Conservation (phyloP, 2,888 invertebrate species). For the Hirtodrosophila confusa region DNA sequence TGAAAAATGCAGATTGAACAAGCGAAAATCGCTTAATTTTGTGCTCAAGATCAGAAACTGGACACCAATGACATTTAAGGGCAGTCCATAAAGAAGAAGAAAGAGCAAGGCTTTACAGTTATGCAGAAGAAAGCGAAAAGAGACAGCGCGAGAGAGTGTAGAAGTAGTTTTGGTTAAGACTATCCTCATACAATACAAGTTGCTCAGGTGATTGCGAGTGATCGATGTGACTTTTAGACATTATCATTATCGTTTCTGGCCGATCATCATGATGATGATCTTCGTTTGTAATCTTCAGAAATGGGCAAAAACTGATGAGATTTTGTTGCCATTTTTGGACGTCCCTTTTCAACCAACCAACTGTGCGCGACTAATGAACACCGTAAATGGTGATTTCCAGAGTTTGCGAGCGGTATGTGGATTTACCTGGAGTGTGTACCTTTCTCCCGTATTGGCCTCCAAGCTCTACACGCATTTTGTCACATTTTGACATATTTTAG, state of each 20-base stretch:
- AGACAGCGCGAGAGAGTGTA: constrained; percentile 7
- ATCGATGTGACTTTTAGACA: constrained; percentile 37
- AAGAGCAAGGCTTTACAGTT: constrained; percentile 43
- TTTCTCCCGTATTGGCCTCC: constrained; percentile 41
- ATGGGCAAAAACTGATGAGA: constrained; percentile 81
- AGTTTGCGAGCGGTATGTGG: constrained; percentile 43
- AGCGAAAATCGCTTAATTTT: constrained; percentile 74
- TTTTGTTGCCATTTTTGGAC: constrained; percentile 81
- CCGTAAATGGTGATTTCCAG: constrained; percentile 65
- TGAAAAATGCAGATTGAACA: constrained; percentile 68
- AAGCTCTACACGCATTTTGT: constrained; percentile 74
- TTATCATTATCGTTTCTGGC: constrained; percentile 37
- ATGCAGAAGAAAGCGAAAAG: constrained; percentile 40
- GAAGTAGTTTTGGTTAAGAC: not conserved
- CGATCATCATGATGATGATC: constrained; percentile 32
- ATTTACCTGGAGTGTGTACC: constrained; percentile 38
- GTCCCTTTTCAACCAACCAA: constrained; percentile 41
- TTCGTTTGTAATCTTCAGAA: constrained; percentile 61
- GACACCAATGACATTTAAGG: constrained; percentile 43
- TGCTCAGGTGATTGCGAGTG: constrained; percentile 33
- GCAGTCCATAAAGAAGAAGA: constrained; percentile 8
- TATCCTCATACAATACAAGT: constrained; percentile 13
- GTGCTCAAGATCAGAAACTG: constrained; percentile 20
- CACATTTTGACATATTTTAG: constrained; percentile 79
- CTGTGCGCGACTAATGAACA: constrained; percentile 69